Conservation (phyloP, 2,888 invertebrate genomes). For the Cheiracanthium punctorium region DNA sequence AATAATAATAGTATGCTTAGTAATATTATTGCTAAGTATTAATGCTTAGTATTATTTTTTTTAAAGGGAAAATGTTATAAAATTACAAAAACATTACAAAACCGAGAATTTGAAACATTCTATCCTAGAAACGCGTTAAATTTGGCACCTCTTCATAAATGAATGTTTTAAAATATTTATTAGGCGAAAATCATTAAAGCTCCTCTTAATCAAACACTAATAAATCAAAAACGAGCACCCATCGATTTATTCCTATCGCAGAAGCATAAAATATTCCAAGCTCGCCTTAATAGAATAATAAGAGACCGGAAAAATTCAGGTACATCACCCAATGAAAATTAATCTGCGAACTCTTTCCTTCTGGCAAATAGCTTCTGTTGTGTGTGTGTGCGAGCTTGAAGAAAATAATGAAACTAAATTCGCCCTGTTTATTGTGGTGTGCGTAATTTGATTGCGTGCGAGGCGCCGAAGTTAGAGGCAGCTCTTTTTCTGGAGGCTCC, state of each 20-base stretch:
- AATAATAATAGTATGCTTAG: no score
- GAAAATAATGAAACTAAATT: background rate
- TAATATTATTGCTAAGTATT: no score
- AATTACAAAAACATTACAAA: no score
- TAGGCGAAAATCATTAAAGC: background rate
- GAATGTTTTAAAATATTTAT: no score
- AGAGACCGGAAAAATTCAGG: background rate
- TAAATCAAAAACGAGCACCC: background rate
- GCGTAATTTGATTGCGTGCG: conserved; percentile 12
- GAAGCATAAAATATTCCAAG: background rate
- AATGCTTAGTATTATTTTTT: no score
- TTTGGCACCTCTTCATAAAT: no score
- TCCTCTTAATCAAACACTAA: background rate
- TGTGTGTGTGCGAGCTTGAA: no score
- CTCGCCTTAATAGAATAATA: background rate
- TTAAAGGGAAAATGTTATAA: no score
- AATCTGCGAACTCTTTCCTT: background rate
- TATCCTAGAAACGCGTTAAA: no score
- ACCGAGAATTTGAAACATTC: no score
- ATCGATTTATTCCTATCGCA: background rate
- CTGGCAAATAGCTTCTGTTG: background rate
- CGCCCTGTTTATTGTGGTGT: background rate
- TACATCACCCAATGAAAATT: conserved; percentile 5
- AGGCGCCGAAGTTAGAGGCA: background rate
- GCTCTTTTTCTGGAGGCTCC: background rate